phyloP scores from a whole-genome alignment of 2,888 invertebrate genomes.

The Eulithis prunata region DNA sequence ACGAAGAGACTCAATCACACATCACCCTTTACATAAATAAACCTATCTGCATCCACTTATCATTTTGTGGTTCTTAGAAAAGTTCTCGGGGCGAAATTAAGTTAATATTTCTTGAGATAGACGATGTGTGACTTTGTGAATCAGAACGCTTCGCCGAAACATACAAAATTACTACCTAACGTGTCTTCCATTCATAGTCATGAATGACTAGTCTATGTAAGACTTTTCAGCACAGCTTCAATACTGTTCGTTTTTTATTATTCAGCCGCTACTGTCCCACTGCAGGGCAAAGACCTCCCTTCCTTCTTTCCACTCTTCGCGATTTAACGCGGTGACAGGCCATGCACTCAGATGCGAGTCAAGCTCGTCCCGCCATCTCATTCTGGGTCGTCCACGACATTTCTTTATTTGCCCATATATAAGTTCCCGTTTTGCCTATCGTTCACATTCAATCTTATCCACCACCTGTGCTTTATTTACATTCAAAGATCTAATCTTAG shows the following conservation, averaged over 20 bases:
- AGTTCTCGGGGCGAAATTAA: conserved; percentile 14
- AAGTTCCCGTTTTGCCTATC: conserved; percentile 8
- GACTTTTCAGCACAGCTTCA: conserved; percentile 17
- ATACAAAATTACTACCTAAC: conserved; percentile 2
- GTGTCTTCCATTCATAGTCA: conserved; percentile 12
- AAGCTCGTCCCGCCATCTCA: too few relatives aligned
- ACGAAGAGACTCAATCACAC: conserved; percentile 34
- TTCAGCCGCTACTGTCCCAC: too few relatives aligned
- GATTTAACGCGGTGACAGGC: too few relatives aligned
- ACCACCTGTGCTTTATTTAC: conserved; percentile 19
- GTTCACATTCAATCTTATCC: conserved; percentile 8
- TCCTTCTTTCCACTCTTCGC: too few relatives aligned
- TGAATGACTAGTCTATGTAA: conserved; percentile 19
- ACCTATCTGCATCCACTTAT: conserved; percentile 4
- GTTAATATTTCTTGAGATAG: conserved; percentile 8
- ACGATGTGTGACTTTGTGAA: conserved; percentile 29
- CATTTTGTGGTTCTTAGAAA: conserved; percentile 23
- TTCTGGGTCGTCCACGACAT: too few relatives aligned
- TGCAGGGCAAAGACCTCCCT: too few relatives aligned
- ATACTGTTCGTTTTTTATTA: neutral
- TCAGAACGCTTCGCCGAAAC: conserved; percentile 30
- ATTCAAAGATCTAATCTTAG: conserved; percentile 6
- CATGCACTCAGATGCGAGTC: too few relatives aligned
- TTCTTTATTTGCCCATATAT: neutral
- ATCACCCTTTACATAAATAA: conserved; percentile 27